Base-by-base conservation (phyloP, 2,888 invertebrate genomes). In the Furcula furcula region DNA sequence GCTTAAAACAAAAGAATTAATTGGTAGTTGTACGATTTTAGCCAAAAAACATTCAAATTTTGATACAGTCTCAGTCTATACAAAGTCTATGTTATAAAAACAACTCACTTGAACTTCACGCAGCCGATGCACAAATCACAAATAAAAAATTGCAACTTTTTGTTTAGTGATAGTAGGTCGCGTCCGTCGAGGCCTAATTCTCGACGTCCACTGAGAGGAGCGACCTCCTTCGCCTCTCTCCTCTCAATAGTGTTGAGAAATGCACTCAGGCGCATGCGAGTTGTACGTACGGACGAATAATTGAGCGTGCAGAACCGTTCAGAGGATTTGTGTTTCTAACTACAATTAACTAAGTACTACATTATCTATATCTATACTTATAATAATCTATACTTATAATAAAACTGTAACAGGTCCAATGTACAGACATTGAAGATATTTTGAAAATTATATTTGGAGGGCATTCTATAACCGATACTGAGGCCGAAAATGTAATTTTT, bases 221-320 rank as follows among this genome's bases (percentile, higher is more conserved):
- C 59, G 53, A 45, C 55, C 56, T 53, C 51, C 55, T 55, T 53
- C 51, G 59, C 71, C 66, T 55, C 64, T 71, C 72, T 68, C 65
- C 61, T n/a, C n/a, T 67, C 42, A 50, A 30, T 32, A 33, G 26
- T 54, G 65, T 81, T 82, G 75, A 55, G 80, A 70, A 81, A 82
- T 72, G 58, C 55, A 66, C 54, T 40, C 31, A 35, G 14, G 5
- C 15, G 37, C 20, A 14, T 31, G 22, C 10, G 28, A 19, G 29
- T 1, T 21, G 18, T 12, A 36, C 13, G 39, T 22, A 54, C 55
- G 51, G 40, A 14, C 7, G 21, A 10, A 4, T 29, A 48, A 19
- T 46, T 36, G 36, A 14, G 7, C 6, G 29, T 4, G 12, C 18
- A 9, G 16, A 21, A 15, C 19, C 2, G n/a, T 13, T 25, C n/a